Conservation (phyloP, 2,888 invertebrate species). For the Drosophila nigritarsus region DNA sequence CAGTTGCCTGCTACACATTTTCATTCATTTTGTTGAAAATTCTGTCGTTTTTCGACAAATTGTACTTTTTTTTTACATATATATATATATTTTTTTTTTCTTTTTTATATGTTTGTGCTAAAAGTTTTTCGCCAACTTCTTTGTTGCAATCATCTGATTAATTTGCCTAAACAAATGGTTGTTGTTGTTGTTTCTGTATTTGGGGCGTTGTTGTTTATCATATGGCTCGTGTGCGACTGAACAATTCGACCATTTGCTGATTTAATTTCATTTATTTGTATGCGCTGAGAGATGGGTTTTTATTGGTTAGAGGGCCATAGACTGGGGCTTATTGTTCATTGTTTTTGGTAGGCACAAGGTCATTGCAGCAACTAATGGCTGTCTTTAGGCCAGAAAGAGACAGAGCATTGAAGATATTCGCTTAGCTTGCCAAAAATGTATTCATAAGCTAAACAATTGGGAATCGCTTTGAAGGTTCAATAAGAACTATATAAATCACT, state of each 20-base stretch:
- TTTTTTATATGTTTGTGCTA: constrained; percentile 39
- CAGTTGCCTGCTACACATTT: constrained; percentile 34
- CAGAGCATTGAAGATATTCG: constrained; percentile 5
- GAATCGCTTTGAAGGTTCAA: constrained; percentile 3
- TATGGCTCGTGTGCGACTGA: constrained; percentile 35
- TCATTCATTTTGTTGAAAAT: constrained; percentile 53
- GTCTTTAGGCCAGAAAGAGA: constrained; percentile 3
- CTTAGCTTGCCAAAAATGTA: constrained; percentile 10
- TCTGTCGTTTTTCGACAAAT: constrained; percentile 48
- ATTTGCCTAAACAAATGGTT: constrained; percentile 48
- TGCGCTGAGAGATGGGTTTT: constrained; percentile 20
- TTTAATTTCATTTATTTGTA: constrained; percentile 39
- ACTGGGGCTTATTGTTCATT: constrained; percentile 3
- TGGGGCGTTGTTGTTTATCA: constrained; percentile 38
- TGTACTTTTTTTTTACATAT: neutral
- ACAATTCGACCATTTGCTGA: constrained; percentile 32
- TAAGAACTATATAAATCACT: neutral
- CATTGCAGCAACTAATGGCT: constrained; percentile 31
- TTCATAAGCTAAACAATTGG: constrained; percentile 8
- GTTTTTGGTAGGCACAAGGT: constrained; percentile 30
- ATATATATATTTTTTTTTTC: constrained; percentile 1
- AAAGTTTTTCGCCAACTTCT: constrained; percentile 53
- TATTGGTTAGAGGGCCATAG: constrained; percentile 6
- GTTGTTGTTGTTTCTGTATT: constrained; percentile 25
- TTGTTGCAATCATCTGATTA: constrained; percentile 41